Evolutionary conservation across 2,113 vertebrate genomes (phyloP).

Genomic region (Psittacara wagleri): DNA sequence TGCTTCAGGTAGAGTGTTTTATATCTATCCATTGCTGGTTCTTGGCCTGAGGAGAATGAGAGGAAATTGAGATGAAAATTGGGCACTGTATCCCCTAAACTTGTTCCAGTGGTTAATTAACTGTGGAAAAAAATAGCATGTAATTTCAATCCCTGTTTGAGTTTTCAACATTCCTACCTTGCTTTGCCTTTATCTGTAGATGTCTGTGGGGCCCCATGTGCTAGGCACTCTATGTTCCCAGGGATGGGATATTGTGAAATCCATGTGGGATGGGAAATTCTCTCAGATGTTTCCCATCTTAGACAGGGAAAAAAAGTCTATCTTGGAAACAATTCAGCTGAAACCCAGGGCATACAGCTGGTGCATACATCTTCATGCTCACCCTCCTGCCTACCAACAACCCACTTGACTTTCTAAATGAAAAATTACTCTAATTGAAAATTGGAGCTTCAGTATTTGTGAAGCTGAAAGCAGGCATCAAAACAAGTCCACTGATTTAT

Average conservation of each 20-base stretch:
- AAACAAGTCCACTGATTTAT: neutral
- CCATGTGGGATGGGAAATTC: constrained; percentile 25
- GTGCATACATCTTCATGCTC: neutral
- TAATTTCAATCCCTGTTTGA: neutral
- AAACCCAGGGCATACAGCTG: neutral
- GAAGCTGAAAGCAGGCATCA: neutral
- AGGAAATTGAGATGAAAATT: neutral
- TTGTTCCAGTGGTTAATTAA: constrained; percentile 9
- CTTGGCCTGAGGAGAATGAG: neutral
- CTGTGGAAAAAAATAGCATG: constrained; percentile 5
- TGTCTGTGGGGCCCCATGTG: neutral
- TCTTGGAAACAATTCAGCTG: neutral
- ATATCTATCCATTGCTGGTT: neutral
- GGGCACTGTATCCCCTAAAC: neutral
- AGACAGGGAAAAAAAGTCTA: neutral
- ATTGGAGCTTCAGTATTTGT: neutral
- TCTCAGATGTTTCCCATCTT: constrained; percentile 11
- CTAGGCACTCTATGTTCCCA: neutral
- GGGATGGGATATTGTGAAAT: constrained; percentile 53
- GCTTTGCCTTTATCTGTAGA: constrained; percentile 29
- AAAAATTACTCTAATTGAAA: neutral
- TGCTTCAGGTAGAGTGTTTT: neutral
- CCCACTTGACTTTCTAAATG: neutral
- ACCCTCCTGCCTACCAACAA: neutral
- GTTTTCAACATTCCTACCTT: constrained; percentile 29